Evolutionary conservation across 2,888 invertebrate species (phyloP).

Genomic region (Agrotis exclamationis): DNA sequence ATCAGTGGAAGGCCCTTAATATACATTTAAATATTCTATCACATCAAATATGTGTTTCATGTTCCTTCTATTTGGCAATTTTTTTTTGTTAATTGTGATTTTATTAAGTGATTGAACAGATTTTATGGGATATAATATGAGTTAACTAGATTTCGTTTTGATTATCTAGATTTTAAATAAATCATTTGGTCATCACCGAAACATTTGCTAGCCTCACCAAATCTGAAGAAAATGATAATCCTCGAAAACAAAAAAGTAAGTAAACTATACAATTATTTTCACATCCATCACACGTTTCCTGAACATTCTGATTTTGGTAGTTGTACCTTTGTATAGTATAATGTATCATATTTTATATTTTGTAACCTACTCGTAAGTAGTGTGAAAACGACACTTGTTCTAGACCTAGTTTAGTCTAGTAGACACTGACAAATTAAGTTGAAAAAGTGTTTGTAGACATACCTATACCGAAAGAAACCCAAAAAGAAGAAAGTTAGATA

Average conservation of each 20-base stretch:
- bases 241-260: not conserved
- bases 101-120: slow-evolving; percentile 5
- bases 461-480: not conserved
- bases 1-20: slow-evolving; percentile 64
- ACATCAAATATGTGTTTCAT: slow-evolving; percentile 51
- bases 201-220: not conserved
- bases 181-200: not conserved
- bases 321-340: not conserved
- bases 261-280: not conserved
- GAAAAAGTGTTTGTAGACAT: slow-evolving; percentile 21
- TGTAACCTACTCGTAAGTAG: no score
- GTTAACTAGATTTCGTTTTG: not conserved
- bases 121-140: not conserved
- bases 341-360: not conserved
- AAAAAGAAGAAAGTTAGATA: not conserved
- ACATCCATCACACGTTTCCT: not conserved
- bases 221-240: slow-evolving; percentile 5
- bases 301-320: not conserved
- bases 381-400: slow-evolving; percentile 5
- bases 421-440: slow-evolving; percentile 51
- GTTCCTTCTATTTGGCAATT: slow-evolving; percentile 15
- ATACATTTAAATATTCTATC: slow-evolving; percentile 61
- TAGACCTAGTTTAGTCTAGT: slow-evolving; percentile 5
- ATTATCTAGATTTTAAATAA: not conserved
- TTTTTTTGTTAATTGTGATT: slow-evolving; percentile 21